These are phyloP conservation scores for Penaeus monodon DNA, from an alignment of 2,888 invertebrate species.

Conservation along the genomic window DNA sequence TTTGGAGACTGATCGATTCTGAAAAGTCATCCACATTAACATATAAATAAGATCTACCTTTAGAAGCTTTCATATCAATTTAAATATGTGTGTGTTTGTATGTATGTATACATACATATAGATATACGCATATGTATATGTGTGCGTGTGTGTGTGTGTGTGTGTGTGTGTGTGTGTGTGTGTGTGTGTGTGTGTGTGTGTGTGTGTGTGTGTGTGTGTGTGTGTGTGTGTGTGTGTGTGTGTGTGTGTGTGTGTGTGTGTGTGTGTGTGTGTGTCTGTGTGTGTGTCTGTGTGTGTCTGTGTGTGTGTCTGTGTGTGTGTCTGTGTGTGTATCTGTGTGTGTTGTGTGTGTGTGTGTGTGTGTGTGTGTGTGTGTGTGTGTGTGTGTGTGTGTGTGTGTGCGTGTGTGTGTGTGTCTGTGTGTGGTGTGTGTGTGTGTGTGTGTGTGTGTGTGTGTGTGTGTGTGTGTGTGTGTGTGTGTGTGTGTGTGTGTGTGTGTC, in stretches of 20 bases:
- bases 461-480: not conserved
- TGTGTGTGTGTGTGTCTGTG: not conserved
- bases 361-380: not conserved
- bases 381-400: not conserved
- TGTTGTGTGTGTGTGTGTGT: not conserved
- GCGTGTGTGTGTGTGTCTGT: not conserved
- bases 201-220: not conserved
- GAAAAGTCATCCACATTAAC: no score
- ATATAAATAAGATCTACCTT: no score
- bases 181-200: not conserved
- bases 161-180: not conserved
- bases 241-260: slow-evolving; percentile 2
- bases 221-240: not conserved
- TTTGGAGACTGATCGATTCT: no score
- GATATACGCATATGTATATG: no score
- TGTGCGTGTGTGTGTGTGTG: not conserved
- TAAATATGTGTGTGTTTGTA: no score
- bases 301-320: not conserved
- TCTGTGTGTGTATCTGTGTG: not conserved
- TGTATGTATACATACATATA: no score
- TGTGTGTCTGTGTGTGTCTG: not conserved
- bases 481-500: not conserved
- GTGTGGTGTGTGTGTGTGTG: not conserved
- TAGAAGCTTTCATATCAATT: no score
- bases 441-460: not conserved